Evolutionary conservation across 2,888 invertebrate genomes (phyloP), one percentile per base, ranked within the genome.

Genomic region (Steromphala cineraria): DNA sequence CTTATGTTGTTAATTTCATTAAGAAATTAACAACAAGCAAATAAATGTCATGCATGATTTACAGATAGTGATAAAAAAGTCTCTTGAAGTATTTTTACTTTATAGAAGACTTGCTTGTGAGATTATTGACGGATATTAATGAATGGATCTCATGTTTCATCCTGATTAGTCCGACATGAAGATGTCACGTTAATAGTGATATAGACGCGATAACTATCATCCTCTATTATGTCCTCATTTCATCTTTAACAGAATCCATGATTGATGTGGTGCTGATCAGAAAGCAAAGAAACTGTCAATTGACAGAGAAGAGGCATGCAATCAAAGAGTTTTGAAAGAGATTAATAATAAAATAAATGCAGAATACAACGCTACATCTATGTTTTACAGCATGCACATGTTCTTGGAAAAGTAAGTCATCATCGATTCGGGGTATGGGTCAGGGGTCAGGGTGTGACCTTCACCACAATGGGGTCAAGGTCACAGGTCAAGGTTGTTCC

Each of bases 401-500:
- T 36, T 71, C 53, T 52, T 75, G 75, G 53, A 75, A 75, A 53
- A 52, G 75, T 75, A 53, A 71, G 71, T 71, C 71, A 71, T 71
- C 71, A 71, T 71, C 71, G 17, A 13, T 46, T 53, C 13, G n/a
- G 75, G 75, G 28, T 53, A 31, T 13, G 55, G 76, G 17, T 52
- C 52, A 19, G 52, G 52, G 75, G 75, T 19, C 52, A 55, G 76
- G 53, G 55, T 55, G 21, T 76, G 80, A 80, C 80, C 80, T 80
- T 75, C 80, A 80, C 80, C 62, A 24, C 24, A 19, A 4, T 62
- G 24, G 28, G 24, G 79, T 74, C 53, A 74, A 79, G 80, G 80
- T 56, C 56, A 80, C 55, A 75, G 80, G n/a, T 75, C 62, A 71
- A 67, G 67, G 75, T 75, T 56, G 31, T 80, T 75, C 76, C 76